Base-by-base conservation (phyloP, 1,140 invertebrate species). In the Hyles vespertilio region DNA sequence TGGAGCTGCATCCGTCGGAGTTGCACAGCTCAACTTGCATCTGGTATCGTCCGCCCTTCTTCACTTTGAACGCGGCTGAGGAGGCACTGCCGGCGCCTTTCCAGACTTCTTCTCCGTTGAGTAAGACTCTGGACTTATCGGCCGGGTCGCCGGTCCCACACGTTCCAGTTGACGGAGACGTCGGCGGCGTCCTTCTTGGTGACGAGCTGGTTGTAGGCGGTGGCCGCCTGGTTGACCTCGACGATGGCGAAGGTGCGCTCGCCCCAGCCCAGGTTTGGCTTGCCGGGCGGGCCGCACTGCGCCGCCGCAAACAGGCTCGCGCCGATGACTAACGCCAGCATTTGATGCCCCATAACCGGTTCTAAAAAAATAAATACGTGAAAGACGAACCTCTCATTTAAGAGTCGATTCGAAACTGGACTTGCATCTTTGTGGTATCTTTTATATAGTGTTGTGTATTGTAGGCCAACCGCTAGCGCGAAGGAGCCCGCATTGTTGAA, bases 221-320 rank as follows among this genome's bases (percentile, higher is more conserved):
- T 88, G 2, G 85, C 85, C 10, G 84, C 85, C 59, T 88, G 85
- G 59, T 88, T 88, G 45, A 88, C 85, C 72, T 88, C 85, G 5
- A 88, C 72, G 57, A 88, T 87, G 6, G 85, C 82, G 68, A 88
- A 88, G 52, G 74, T 79, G 34, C 85, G 66, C 59, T 88, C 84
- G 0, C 84, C 85, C 85, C 85, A 88, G 59, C 85, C 85, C 5
- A 87, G 68, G 33, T 67, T 68, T 2, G 85, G 84, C 54, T 81
- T 87, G 6, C 85, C 85, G 1, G 85, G 85, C 44, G 85, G 84
- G 32, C 69, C 81, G 59, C 74, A 79, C 44, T 75, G 58, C 11
- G 63, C 79, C 8, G 74, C 33, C 48, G 74, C 82, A 34, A 84
- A 53, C 22, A 83, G 65, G 53, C 63, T 61, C 33, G 71, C 70